Evolutionary conservation across 2,797 vertebrate species (phyloP).

Genomic region (Pipistrellus kuhlii): DNA sequence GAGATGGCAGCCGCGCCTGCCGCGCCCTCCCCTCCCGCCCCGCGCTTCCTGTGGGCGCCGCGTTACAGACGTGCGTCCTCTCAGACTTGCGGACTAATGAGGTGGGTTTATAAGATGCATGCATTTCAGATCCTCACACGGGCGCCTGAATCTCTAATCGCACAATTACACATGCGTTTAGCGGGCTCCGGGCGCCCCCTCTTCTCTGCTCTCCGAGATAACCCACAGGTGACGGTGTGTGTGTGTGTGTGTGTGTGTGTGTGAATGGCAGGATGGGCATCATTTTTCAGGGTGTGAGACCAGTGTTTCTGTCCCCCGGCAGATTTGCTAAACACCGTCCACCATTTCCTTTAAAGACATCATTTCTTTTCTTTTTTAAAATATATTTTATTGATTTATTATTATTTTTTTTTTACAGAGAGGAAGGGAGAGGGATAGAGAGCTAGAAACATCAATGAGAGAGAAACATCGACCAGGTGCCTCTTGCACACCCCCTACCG

Average conservation of each 20-base stretch:
- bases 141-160: constrained; percentile 87
- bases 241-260: neutral
- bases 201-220: constrained; percentile 80
- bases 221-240: constrained; percentile 83
- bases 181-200: neutral
- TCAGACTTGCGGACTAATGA: constrained; percentile 88
- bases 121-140: constrained; percentile 87
- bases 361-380: too few species aligned
- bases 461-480: too few species aligned
- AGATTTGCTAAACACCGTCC: constrained; percentile 75
- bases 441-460: too few species aligned
- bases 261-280: constrained; percentile 81
- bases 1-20: constrained; percentile 63
- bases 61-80: constrained; percentile 87
- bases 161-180: constrained; percentile 87
- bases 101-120: constrained; percentile 88
- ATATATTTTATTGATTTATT: too few species aligned
- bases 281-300: constrained; percentile 73
- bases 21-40: constrained; percentile 65
- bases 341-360: too few species aligned
- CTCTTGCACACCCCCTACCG: too few species aligned
- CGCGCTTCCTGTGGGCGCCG: constrained; percentile 82
- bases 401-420: too few species aligned
- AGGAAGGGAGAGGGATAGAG: too few species aligned
- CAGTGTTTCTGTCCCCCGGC: constrained; percentile 80